These are phyloP conservation scores for Gryllus bimaculatus DNA, from an alignment of 1,140 invertebrate species.

Conservation along the genomic window DNA sequence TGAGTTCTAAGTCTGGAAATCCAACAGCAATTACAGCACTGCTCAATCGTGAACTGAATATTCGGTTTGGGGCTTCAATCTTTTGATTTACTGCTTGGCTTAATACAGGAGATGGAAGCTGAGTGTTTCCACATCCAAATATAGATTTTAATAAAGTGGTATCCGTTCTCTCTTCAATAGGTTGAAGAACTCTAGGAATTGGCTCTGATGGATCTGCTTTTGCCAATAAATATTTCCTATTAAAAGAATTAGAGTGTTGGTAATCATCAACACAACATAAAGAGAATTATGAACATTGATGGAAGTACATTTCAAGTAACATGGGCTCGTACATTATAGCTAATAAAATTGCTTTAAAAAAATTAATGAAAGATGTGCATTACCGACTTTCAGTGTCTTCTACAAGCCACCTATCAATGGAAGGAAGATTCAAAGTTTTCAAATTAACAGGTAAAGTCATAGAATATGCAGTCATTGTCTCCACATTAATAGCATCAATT, in stretches of 20 bases:
- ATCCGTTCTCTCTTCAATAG: slow-evolving; percentile 29
- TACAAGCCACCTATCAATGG: slow-evolving; percentile 34
- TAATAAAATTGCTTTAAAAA: not conserved
- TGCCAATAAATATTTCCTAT: slow-evolving; percentile 31
- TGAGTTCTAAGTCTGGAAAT: slow-evolving; percentile 42
- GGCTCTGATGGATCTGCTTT: slow-evolving; percentile 27
- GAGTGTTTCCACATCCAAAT: slow-evolving; percentile 10
- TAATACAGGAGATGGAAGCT: slow-evolving; percentile 25
- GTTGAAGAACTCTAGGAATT: slow-evolving; percentile 33
- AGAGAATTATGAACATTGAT: not conserved
- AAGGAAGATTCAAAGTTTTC: slow-evolving; percentile 31
- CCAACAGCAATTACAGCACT: slow-evolving; percentile 42
- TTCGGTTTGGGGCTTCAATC: slow-evolving; percentile 40
- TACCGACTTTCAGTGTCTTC: slow-evolving; percentile 27
- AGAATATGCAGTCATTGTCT: slow-evolving; percentile 29
- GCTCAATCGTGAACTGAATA: slow-evolving; percentile 34
- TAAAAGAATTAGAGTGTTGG: not conserved
- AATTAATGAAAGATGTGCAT: not conserved
- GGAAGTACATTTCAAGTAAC: not conserved
- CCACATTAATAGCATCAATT: slow-evolving; percentile 36
- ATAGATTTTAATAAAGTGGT: slow-evolving; percentile 26
- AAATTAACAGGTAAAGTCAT: slow-evolving; percentile 34
- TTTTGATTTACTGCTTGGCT: slow-evolving; percentile 32
- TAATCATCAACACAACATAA: not conserved
- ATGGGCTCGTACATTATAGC: not conserved